Conservation (phyloP, 2,113 vertebrate species). For the Melanocharis versteri region DNA sequence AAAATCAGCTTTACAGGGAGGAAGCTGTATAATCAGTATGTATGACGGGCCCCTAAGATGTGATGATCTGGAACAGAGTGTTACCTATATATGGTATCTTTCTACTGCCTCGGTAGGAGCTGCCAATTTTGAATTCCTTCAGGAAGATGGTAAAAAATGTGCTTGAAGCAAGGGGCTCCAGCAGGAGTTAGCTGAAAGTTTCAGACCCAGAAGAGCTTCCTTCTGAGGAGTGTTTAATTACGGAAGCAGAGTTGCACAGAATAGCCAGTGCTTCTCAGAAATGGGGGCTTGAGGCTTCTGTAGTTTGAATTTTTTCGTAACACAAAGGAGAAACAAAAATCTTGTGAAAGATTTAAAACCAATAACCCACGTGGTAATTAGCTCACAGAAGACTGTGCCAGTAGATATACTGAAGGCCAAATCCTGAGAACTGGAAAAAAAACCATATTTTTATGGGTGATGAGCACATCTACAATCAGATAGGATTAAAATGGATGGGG, state of each 20-base stretch:
- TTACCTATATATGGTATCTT: slow-evolving; percentile 40
- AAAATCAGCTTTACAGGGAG: background rate
- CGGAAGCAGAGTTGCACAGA: background rate
- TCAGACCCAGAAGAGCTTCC: background rate
- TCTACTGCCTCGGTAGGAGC: background rate
- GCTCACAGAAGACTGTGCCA: background rate
- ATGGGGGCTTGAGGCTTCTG: background rate
- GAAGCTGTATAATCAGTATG: background rate
- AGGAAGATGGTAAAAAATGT: background rate
- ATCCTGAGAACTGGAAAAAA: background rate
- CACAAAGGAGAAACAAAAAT: background rate
- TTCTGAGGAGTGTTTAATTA: background rate
- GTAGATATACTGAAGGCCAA: background rate
- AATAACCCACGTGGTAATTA: background rate
- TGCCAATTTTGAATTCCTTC: slow-evolving; percentile 3
- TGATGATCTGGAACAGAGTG: background rate
- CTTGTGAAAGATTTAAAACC: background rate
- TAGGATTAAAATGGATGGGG: background rate
- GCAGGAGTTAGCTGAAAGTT: background rate
- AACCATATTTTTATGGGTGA: background rate
- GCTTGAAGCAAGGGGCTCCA: background rate
- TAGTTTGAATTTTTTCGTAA: background rate
- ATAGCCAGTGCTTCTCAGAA: background rate
- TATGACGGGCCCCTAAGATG: background rate
- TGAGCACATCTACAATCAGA: background rate